Conservation (phyloP, 2,797 vertebrate genomes). For the Enteromius mattozi region DNA sequence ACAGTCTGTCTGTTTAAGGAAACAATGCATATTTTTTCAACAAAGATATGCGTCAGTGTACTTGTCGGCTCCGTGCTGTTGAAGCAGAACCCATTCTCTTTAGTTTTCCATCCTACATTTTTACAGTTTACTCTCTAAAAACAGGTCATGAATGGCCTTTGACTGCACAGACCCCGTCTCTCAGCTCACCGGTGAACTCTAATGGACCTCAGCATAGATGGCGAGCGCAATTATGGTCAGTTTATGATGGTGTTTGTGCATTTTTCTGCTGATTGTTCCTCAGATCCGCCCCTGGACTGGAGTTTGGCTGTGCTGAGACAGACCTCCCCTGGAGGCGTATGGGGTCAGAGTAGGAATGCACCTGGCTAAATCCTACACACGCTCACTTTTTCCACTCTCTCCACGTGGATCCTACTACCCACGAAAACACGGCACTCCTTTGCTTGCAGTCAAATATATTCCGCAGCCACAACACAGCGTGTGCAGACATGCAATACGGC, state of each 20-base stretch:
- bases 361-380: conserved; percentile 69
- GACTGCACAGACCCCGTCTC: neutral
- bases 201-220: conserved; percentile 20
- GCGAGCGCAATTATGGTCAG: neutral
- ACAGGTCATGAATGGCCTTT: neutral
- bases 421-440: conserved; percentile 24
- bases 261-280: conserved; percentile 34
- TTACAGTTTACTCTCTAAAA: conserved; percentile 3
- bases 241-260: conserved; percentile 36
- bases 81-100: conserved; percentile 1
- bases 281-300: conserved; percentile 14
- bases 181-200: conserved; percentile 15
- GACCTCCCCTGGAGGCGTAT: conserved; percentile 57
- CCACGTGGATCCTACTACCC: conserved; percentile 29
- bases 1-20: neutral
- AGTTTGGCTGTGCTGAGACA: conserved; percentile 53
- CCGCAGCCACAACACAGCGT: neutral
- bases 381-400: conserved; percentile 28
- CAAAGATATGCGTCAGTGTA: neutral
- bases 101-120: neutral
- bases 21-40: neutral
- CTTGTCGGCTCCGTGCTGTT: neutral
- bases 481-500: conserved; percentile 22
- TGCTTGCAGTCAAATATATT: conserved; percentile 11
- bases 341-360: conserved; percentile 73